Conservation (phyloP, 2,797 vertebrate genomes). For the Hydrophis major region DNA sequence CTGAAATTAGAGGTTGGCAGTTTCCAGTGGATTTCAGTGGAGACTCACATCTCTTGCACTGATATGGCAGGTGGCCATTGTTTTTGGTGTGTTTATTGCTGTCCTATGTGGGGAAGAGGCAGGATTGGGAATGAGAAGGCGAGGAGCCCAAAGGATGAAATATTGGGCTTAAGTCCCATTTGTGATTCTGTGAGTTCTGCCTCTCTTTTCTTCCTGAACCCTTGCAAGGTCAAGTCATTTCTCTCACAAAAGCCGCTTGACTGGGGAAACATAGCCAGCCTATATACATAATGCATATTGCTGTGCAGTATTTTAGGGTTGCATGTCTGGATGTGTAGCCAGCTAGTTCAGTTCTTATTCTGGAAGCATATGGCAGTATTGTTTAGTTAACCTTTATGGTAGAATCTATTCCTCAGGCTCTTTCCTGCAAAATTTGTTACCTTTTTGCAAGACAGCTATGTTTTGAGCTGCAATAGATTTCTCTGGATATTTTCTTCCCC, state of each 20-base stretch:
- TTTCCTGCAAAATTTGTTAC: not conserved
- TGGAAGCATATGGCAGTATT: not conserved
- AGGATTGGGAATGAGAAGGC: not conserved
- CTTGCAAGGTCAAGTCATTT: not conserved
- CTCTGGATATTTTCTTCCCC: not conserved
- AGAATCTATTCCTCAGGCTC: not conserved
- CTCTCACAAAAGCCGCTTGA: not conserved
- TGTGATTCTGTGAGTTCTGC: not conserved
- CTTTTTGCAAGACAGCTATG: not conserved
- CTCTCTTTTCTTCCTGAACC: not conserved
- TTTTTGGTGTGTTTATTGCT: not conserved
- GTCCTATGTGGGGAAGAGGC: not conserved
- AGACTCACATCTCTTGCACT: not conserved
- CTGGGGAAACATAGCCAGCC: not conserved
- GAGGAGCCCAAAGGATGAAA: not conserved
- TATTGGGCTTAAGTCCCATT: not conserved
- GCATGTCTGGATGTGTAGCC: not conserved
- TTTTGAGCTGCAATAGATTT: not conserved
- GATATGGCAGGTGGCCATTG: not conserved
- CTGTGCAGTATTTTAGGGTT: not conserved
- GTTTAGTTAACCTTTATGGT: not conserved
- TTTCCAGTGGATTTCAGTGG: slow-evolving; percentile 1
- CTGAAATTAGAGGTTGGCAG: not conserved
- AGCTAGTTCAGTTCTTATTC: not conserved
- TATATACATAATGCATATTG: not conserved